Percentiles rank a stretch among this genome's conserved stretches.
These are phyloP conservation scores for Lasioglossum oenotherae DNA, from an alignment of 2,888 invertebrate genomes.

Conservation along the genomic window DNA sequence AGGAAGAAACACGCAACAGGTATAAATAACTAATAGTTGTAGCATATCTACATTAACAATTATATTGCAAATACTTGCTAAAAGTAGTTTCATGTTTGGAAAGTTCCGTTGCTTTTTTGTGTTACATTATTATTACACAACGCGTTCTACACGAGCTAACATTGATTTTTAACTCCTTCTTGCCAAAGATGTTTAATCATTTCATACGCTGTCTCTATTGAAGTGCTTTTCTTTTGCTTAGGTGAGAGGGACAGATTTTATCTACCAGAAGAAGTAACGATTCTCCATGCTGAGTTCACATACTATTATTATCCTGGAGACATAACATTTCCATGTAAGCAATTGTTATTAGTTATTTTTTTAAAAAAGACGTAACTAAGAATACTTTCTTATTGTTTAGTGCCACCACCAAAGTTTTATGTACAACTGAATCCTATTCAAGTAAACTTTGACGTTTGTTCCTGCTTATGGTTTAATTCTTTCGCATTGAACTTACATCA, in stretches of 20 bases:
- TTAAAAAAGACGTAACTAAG: conserved; percentile 7
- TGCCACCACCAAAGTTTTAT: conserved; percentile 97
- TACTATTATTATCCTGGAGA: conserved; percentile 98
- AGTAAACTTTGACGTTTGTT: conserved; percentile 93
- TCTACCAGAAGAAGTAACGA: conserved; percentile 95
- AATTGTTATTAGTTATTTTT: conserved; percentile 46
- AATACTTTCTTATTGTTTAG: conserved; percentile 85
- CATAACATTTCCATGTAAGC: conserved; percentile 93
- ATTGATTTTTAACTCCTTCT: conserved; percentile 34
- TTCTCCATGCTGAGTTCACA: conserved; percentile 97
- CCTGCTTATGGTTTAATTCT: conserved; percentile 97
- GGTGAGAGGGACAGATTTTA: conserved; percentile 92
- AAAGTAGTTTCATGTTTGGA: conserved; percentile 35
- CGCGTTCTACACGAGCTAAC: conserved; percentile 19
- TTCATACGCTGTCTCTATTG: conserved; percentile 6
- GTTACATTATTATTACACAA: conserved; percentile 25
- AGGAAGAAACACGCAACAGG: conserved; percentile 83
- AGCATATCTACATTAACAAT: conserved; percentile 71
- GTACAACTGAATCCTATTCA: conserved; percentile 96
- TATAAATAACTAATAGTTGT: conserved; percentile 76
- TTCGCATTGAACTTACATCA: conserved; percentile 95
- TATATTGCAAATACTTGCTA: conserved; percentile 38
- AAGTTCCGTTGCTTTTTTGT: conserved; percentile 46
- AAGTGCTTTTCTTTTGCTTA: conserved; percentile 73
- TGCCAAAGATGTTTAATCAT: conserved; percentile 8